Evolutionary conservation across 1,140 invertebrate species (phyloP), one percentile per base, ranked within the genome.

Genomic region (Elymnias hypermnestra): DNA sequence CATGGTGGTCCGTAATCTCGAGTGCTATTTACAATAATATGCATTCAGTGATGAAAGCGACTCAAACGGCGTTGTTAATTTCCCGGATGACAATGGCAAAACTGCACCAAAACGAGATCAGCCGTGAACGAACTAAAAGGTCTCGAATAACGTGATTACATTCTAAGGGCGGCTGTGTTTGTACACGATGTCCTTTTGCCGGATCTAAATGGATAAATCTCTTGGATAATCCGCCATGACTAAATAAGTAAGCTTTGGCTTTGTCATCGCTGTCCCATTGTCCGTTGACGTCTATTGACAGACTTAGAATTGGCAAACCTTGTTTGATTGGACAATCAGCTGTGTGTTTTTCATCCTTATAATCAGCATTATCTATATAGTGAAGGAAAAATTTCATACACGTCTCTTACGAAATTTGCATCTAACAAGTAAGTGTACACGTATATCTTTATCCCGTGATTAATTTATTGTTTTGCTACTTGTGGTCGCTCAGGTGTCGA

Each of bases 201-300:
- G 35, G 57, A 59, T 53, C 48, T 48, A 69, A 77, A 72, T 70
- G 70, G 65, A 71, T 68, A 68, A 68, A 73, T 67, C 67, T 60
- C 43, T 12, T 22, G 45, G 63, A 70, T 82, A 79, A 83, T 79
- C 75, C 67, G 48, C 65, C 59, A 83, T 83, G 78, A 83, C 79
- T 82, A 76, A 74, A 70, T 73, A 72, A 71, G 62, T 63, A 53
- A 42, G 54, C 65, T 69, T 58, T 48, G 57, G 55, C 64, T 72
- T 76, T 79, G 73, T 82, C 72, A 53, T 63, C 56, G 53, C 48
- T 72, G 68, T 70, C 72, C 57, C 65, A 75, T 79, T 74, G 63
- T 79, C 60, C 61, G 70, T 72, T 79, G 73, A 82, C 73, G 70
- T 62, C 48, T 72, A 63, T 56, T 45, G 46, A 45, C 50, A 58